phyloP scores from a whole-genome alignment of 2,888 invertebrate species.

The Monochamus alternatus region DNA sequence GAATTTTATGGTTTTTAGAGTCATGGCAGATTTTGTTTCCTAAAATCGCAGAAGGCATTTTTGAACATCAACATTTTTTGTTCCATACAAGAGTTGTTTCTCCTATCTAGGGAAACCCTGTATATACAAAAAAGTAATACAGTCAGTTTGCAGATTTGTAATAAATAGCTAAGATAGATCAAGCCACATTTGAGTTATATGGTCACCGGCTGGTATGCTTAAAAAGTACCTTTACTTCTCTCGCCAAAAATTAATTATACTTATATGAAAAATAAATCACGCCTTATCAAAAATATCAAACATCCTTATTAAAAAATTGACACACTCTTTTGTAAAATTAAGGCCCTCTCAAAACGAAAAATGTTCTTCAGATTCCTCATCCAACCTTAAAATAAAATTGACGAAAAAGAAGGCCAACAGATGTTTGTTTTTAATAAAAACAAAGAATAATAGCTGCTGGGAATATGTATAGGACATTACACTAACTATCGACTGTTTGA shows the following conservation, averaged over 20 bases:
- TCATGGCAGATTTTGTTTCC: too few species aligned
- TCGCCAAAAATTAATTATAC: neutral
- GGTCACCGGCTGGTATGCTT: neutral
- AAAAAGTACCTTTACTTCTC: neutral
- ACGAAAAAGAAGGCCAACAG: neutral
- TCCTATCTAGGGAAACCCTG: too few species aligned
- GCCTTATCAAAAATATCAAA: neutral
- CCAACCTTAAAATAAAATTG: neutral
- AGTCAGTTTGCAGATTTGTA: too few species aligned
- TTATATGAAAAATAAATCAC: neutral
- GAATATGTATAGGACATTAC: slow-evolving; percentile 8
- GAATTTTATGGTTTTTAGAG: too few species aligned
- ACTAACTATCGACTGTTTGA: slow-evolving; percentile 57
- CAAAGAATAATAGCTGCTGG: slow-evolving; percentile 29
- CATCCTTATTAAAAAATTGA: neutral
- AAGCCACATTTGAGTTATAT: neutral
- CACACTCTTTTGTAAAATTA: neutral
- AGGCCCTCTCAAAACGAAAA: neutral
- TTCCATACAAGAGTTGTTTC: too few species aligned
- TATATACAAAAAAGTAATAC: too few species aligned
- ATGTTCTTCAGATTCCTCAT: neutral
- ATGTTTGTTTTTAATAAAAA: neutral
- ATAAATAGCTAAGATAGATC: too few species aligned
- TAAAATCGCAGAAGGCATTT: too few species aligned
- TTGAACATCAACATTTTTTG: too few species aligned